Percentiles rank a stretch among this genome's conserved stretches.
Evolutionary conservation across 2,113 vertebrate genomes (phyloP).

Genomic region (Anoura caudifer): DNA sequence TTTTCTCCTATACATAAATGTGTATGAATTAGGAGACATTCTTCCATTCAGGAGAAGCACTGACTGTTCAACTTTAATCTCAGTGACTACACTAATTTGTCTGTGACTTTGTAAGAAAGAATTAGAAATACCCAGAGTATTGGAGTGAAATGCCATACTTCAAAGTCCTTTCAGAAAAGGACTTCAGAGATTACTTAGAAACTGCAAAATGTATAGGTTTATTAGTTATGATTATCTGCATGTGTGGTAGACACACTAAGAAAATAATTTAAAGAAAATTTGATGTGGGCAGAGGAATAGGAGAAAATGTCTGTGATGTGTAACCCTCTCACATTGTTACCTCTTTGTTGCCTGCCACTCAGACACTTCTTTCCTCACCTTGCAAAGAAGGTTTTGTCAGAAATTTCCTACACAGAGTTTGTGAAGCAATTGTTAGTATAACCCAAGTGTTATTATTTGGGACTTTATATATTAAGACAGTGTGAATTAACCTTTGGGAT

Average conservation of each 20-base stretch:
- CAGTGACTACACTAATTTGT: not conserved
- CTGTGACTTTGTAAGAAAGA: not conserved
- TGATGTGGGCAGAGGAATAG: not conserved
- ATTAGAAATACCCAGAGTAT: not conserved
- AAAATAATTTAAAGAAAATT: not conserved
- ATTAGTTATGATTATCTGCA: not conserved
- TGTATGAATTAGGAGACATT: not conserved
- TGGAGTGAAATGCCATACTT: not conserved
- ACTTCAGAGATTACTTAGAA: slow-evolving; percentile 14
- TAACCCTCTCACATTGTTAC: not conserved
- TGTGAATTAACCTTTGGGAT: not conserved
- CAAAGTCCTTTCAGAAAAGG: not conserved
- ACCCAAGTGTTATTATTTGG: not conserved
- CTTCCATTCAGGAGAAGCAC: not conserved
- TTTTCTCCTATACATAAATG: not conserved
- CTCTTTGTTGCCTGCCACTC: not conserved
- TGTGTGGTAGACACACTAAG: not conserved
- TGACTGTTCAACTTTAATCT: not conserved
- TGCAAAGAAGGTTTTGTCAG: not conserved
- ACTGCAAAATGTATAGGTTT: not conserved
- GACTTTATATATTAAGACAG: not conserved
- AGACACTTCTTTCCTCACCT: not conserved
- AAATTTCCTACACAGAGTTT: not conserved
- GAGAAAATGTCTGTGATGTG: not conserved
- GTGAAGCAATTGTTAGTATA: not conserved